A percentile compares a stretch with the other conserved stretches of the same genome.
These are phyloP conservation scores for Galbula dea DNA, from an alignment of 2,113 vertebrate genomes.

Conservation along the genomic window DNA sequence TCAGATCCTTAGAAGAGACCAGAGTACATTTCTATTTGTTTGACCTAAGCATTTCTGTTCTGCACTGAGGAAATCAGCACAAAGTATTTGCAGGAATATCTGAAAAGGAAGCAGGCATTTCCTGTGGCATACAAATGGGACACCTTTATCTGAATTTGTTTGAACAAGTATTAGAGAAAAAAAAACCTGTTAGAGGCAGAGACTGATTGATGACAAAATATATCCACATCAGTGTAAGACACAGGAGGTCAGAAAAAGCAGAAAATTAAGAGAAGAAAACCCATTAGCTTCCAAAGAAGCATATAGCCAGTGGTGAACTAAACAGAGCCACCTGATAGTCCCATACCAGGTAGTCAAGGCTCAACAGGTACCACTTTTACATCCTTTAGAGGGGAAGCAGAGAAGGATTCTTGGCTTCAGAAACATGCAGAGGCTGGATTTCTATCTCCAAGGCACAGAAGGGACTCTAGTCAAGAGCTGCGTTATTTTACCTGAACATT, in stretches of 20 bases:
- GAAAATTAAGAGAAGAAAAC: constrained; percentile 1
- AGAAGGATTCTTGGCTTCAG: background rate
- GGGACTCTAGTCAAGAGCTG: constrained; percentile 17
- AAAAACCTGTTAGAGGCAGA: constrained; percentile 52
- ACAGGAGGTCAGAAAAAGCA: constrained; percentile 57
- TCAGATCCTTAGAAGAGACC: background rate
- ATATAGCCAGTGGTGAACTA: background rate
- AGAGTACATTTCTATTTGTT: background rate
- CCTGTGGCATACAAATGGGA: constrained; percentile 72
- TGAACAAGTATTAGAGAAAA: constrained; percentile 74
- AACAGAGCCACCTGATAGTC: background rate
- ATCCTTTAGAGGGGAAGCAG: background rate
- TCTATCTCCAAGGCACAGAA: background rate
- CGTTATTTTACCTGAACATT: background rate
- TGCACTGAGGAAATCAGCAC: constrained; percentile 38
- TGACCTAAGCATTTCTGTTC: background rate
- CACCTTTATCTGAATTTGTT: constrained; percentile 77
- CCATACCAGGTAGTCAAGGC: background rate
- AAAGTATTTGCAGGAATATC: constrained; percentile 70
- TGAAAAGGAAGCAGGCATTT: constrained; percentile 74
- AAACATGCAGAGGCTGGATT: background rate
- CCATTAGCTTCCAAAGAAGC: background rate
- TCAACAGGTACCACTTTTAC: background rate
- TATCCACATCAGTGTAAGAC: constrained; percentile 58
- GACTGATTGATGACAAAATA: constrained; percentile 72